phyloP scores from a whole-genome alignment of 1,140 invertebrate genomes.

The Pomacea maculata region DNA sequence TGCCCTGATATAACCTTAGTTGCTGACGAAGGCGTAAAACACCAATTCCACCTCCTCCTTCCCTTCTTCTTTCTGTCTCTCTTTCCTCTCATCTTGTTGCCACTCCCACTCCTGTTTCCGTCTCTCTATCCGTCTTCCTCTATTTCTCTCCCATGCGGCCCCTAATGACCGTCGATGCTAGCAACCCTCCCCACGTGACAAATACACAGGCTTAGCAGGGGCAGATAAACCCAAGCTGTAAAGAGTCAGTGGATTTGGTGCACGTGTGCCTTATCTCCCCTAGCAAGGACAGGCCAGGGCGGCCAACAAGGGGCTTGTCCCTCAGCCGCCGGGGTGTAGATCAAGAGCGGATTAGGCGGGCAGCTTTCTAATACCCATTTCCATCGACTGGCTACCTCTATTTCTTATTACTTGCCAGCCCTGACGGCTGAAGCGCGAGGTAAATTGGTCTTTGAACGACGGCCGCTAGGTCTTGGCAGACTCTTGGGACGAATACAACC shows the following conservation, averaged over 20 bases:
- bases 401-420: constrained; percentile 16
- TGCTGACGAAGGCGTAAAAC: no score
- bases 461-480: background rate
- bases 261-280: constrained; percentile 20
- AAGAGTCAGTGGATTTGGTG: background rate
- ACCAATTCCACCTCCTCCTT: no score
- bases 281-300: background rate
- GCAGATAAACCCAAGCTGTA: background rate
- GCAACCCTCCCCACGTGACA: background rate
- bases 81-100: no score
- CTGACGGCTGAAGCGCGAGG: background rate
- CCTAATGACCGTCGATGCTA: no score
- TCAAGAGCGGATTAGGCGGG: background rate
- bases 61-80: no score
- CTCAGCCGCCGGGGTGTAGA: constrained; percentile 1
- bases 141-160: no score
- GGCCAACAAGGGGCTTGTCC: background rate
- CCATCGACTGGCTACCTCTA: constrained; percentile 19
- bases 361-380: constrained; percentile 25
- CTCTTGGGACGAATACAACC: no score
- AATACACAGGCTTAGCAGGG: background rate
- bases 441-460: constrained; percentile 16
- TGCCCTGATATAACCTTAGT: no score
- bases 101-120: no score
- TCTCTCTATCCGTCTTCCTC: no score